Evolutionary conservation across 2,797 vertebrate species (phyloP), one percentile per base, ranked within the genome.

Genomic region (Momotus momota): DNA sequence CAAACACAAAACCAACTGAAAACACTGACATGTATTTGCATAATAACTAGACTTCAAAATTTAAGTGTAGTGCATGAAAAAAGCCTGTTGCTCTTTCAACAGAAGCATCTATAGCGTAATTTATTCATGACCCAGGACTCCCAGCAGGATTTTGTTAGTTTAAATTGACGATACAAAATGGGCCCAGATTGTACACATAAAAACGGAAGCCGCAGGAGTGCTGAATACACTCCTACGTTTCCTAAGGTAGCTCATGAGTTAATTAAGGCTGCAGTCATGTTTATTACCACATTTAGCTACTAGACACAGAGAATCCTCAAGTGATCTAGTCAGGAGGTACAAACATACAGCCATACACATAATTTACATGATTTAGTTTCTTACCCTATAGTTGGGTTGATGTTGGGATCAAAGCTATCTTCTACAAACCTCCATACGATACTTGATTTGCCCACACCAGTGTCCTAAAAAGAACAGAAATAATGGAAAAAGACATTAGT

Each of bases 321-420:
- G 13, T 9, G 7, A 62, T 48, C 55, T 64, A 29, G 8, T 69
- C 35, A 73, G 8, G 6, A 75, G 48, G 3, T 41, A 69, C 14
- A 75, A n/a, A 55, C 12, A 55, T 8, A 33, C 12, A 40, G 55
- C 58, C 10, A 41, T 17, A 18, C 9, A 88, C 72, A n/a, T 46
- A 90, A 94, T 65, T 69, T 66, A 62, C 11, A 27, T 75, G 86
- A 38, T 66, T 89, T 66, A 61, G 45, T 87, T 86, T 97, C 98
- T 98, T 98, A 99, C 99, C 99, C 99, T 96, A 99, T 99, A 43
- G 99, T 99, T 90, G 99, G 99, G 98, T 99, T 99, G 94, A 99
- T 99, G 96, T 99, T 99, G 70, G 99, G 99, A 97, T 99, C 99
- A 97, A 99, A 99, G 93, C 99, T 99, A 93, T 99, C 99, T 97